A percentile compares a stretch with the other conserved stretches of the same genome.
phyloP scores from a whole-genome alignment of 2,888 invertebrate species.

The Watsonalla binaria region DNA sequence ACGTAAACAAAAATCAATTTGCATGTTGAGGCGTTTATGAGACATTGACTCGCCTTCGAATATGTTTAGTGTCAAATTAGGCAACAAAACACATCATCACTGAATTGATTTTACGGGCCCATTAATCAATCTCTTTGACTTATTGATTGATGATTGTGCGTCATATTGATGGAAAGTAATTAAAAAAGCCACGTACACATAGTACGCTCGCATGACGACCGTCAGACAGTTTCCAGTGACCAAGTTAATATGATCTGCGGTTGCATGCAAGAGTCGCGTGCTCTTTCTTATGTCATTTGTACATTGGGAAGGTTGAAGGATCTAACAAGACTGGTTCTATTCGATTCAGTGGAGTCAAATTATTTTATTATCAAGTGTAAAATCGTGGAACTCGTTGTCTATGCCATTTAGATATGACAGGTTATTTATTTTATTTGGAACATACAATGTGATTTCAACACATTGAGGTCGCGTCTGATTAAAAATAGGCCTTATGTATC shows the following conservation, averaged over 20 bases:
- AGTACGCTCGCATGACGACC: conserved; percentile 38
- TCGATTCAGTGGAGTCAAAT: conserved; percentile 41
- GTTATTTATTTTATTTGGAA: conserved; percentile 58
- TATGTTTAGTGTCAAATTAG: conserved; percentile 74
- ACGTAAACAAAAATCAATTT: conserved; percentile 27
- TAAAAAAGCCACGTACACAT: conserved; percentile 56
- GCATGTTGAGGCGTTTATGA: conserved; percentile 19
- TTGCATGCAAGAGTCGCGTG: conserved; percentile 8
- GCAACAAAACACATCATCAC: conserved; percentile 60
- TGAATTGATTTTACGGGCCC: conserved; percentile 63
- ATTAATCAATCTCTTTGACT: conserved; percentile 71
- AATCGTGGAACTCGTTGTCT: conserved; percentile 39
- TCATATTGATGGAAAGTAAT: conserved; percentile 68
- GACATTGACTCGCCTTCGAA: conserved; percentile 30
- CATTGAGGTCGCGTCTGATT: conserved; percentile 24
- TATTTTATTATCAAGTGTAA: conserved; percentile 57
- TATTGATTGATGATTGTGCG: conserved; percentile 68
- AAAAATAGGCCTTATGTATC: conserved; percentile 13
- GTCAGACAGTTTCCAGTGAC: conserved; percentile 24
- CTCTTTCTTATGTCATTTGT: conserved; percentile 3
- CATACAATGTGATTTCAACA: conserved; percentile 25
- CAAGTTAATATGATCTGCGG: conserved; percentile 26
- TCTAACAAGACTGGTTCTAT: conserved; percentile 31
- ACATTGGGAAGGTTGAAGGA: conserved; percentile 13
- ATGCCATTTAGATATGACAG: conserved; percentile 50